phyloP scores from a whole-genome alignment of 2,888 invertebrate genomes.

The Pimpla rufipes region DNA sequence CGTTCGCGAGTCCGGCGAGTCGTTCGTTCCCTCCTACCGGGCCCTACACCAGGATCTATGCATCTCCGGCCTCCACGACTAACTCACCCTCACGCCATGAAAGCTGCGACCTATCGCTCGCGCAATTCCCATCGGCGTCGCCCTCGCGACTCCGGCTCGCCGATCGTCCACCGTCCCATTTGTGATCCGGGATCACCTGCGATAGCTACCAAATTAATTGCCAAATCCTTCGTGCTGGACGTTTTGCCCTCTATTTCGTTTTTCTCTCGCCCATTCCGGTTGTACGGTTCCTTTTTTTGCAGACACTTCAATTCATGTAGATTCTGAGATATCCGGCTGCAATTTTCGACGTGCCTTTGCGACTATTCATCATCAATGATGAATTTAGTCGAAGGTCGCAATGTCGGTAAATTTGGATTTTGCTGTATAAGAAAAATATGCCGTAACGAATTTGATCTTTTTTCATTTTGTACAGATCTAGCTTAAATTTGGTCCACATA shows the following conservation, averaged over 20 bases:
- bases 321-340: no score
- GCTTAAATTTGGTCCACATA: no score
- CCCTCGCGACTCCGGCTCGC: conserved; percentile 18
- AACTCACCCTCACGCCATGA: conserved; percentile 9
- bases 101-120: conserved; percentile 28
- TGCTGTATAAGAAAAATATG: no score
- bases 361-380: no score
- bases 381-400: no score
- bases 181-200: conserved; percentile 32
- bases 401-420: no score
- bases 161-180: conserved; percentile 33
- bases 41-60: background rate
- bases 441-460: no score
- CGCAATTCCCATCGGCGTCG: conserved; percentile 32
- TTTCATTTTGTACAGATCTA: no score
- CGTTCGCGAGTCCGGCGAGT: conserved; percentile 31
- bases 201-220: conserved; percentile 49
- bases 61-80: background rate
- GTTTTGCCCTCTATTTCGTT: background rate
- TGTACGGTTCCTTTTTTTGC: conserved; percentile 6
- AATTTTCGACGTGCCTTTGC: no score
- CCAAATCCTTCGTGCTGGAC: conserved; percentile 31
- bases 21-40: conserved; percentile 21
- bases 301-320: no score
- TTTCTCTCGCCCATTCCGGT: background rate